A percentile compares a stretch with the other conserved stretches of the same genome.
phyloP scores from a whole-genome alignment of 2,888 invertebrate species.

The Antheraea assamensis region DNA sequence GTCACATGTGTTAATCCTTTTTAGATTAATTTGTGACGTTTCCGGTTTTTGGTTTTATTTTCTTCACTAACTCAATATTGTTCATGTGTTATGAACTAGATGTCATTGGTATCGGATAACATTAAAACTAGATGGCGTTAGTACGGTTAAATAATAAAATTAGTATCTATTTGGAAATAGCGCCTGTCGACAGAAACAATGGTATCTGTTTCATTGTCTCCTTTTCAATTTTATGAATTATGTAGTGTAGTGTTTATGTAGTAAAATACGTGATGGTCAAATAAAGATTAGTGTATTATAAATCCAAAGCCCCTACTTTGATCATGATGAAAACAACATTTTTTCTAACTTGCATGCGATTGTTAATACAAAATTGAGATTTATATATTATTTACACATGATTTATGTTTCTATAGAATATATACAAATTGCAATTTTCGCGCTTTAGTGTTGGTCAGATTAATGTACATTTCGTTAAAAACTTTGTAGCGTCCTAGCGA shows the following conservation, averaged over 20 bases:
- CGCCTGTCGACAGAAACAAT: not conserved
- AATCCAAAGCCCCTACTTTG: not conserved
- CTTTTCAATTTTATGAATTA: no score
- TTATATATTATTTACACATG: no score
- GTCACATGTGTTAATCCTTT: no score
- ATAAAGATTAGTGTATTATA: not conserved
- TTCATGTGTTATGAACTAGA: not conserved
- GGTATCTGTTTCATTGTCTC: not conserved
- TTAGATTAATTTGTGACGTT: not conserved
- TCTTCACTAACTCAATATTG: not conserved
- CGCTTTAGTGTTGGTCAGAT: no score
- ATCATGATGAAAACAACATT: not conserved
- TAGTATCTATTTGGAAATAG: no score
- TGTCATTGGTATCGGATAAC: not conserved
- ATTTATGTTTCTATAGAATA: no score
- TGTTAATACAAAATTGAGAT: not conserved
- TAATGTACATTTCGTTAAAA: no score
- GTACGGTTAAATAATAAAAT: not conserved
- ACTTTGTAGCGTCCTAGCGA: no score
- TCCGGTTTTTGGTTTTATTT: not conserved
- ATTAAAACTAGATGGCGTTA: constrained; percentile 9
- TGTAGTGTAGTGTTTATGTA: no score
- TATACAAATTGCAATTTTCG: no score
- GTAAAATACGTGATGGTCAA: not conserved
- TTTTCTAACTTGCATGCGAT: not conserved